These are phyloP conservation scores for Tamias sibiricus DNA, from an alignment of 2,113 vertebrate genomes.

Conservation along the genomic window DNA sequence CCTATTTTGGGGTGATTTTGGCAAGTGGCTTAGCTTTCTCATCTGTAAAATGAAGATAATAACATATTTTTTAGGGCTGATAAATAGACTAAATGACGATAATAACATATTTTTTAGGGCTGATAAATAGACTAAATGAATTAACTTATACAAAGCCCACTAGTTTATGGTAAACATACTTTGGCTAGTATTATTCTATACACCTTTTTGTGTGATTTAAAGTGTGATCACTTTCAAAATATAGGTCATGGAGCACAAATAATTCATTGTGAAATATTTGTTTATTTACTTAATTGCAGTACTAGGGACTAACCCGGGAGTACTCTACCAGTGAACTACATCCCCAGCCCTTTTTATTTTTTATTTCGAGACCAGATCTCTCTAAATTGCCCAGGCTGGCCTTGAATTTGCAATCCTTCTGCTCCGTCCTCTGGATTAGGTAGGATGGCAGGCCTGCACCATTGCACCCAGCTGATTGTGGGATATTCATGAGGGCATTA, in stretches of 20 bases:
- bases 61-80: neutral
- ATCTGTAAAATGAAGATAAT: conserved; percentile 16
- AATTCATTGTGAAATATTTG: neutral
- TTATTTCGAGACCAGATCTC: too few relatives aligned
- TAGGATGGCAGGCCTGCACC: too few relatives aligned
- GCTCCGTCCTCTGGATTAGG: too few relatives aligned
- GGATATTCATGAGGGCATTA: neutral
- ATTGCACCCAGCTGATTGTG: neutral
- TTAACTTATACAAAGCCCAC: neutral
- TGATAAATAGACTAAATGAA: conserved; percentile 15
- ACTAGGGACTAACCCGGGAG: too few relatives aligned
- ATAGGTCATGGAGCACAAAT: neutral
- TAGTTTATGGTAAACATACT: neutral
- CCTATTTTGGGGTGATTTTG: neutral
- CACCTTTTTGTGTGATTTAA: neutral
- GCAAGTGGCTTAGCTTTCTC: conserved; percentile 28
- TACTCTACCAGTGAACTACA: too few relatives aligned
- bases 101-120: neutral
- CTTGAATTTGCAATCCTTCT: too few relatives aligned
- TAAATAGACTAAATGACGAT: neutral
- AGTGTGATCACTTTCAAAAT: neutral
- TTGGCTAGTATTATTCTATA: neutral
- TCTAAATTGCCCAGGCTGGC: too few relatives aligned
- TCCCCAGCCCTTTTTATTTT: too few relatives aligned
- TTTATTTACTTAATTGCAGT: too few relatives aligned